Evolutionary conservation across 2,113 vertebrate species (phyloP), one percentile per base, ranked within the genome.

Genomic region (Xiphias gladius): DNA sequence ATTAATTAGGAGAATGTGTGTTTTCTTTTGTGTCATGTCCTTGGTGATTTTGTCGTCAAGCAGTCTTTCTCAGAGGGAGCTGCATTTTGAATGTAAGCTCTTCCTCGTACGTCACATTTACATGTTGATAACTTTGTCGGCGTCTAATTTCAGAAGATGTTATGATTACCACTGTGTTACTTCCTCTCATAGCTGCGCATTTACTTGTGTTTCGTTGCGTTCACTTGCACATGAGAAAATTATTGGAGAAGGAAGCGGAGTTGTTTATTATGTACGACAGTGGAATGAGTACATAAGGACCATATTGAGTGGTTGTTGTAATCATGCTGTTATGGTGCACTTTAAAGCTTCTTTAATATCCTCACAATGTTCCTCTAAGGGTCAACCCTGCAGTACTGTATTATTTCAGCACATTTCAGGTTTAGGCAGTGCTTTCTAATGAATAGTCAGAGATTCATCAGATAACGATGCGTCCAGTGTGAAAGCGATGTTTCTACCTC

Each of bases 341-440:
- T 91, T 88, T 89, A 91, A 84, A 82, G 72, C 32, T 39, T 41
- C 50, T 76, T 65, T 30, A 77, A 76, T 80, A 61, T 68, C 64
- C 57, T 79, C 50, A 4, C 0, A 8, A 30, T 30, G 66, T 24
- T 76, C 71, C 61, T 85, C 1, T 58, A 54, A 65, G 35, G 73
- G 37, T 67, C 20, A 5, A 7, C 16, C 46, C 46, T 64, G 30
- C 24, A 62, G 81, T 83, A 85, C 85, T 91, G 89, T 86, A 84
- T 77, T 46, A 7, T 41, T 22, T 65, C 30, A 67, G 5, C 43
- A 63, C 46, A 32, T 70, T 87, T 86, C 76, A 76, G 86, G 79
- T 72, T 68, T 4, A 73, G 43, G 48, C 54, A n/a, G 11, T 61
- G 54, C 61, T 78, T 54, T 66, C 37, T 62, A 50, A 81, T 13